Conservation (phyloP, 2,888 invertebrate genomes). For the Drosophila pseudotalamancana region DNA sequence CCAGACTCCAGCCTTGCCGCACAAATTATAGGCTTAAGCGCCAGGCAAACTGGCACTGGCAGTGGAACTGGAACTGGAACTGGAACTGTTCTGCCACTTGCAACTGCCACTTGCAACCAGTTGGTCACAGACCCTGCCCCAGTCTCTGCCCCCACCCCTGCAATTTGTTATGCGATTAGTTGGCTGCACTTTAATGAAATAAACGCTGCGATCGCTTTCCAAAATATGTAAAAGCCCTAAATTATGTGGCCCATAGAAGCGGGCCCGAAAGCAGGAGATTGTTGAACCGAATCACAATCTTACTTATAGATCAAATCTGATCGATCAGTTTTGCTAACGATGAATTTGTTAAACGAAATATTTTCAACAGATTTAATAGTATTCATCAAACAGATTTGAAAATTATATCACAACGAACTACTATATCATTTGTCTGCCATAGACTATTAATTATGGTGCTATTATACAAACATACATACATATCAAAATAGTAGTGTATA, state of each 20-base stretch:
- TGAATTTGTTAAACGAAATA: too few species aligned
- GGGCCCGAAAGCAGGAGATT: too few species aligned
- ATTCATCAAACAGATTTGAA: too few species aligned
- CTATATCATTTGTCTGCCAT: too few species aligned
- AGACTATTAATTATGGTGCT: too few species aligned
- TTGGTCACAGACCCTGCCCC: neutral
- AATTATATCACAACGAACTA: too few species aligned
- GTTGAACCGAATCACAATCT: too few species aligned
- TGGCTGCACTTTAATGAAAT: constrained; percentile 56
- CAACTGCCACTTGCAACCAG: neutral
- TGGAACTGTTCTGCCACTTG: neutral
- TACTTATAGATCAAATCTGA: too few species aligned
- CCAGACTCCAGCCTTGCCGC: constrained; percentile 9
- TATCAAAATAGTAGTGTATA: neutral
- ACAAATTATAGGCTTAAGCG: constrained; percentile 59
- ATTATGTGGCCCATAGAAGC: neutral
- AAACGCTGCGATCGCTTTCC: constrained; percentile 1
- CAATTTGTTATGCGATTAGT: constrained; percentile 66
- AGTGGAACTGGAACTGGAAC: neutral
- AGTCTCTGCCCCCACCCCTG: neutral
- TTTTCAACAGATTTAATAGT: too few species aligned
- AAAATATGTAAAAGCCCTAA: neutral
- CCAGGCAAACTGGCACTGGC: constrained; percentile 27
- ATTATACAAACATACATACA: too few species aligned
- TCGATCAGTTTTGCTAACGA: too few species aligned